Evolutionary conservation across 2,113 vertebrate species (phyloP), one percentile per base, ranked within the genome.

Genomic region (Hippocampus barbouri): DNA sequence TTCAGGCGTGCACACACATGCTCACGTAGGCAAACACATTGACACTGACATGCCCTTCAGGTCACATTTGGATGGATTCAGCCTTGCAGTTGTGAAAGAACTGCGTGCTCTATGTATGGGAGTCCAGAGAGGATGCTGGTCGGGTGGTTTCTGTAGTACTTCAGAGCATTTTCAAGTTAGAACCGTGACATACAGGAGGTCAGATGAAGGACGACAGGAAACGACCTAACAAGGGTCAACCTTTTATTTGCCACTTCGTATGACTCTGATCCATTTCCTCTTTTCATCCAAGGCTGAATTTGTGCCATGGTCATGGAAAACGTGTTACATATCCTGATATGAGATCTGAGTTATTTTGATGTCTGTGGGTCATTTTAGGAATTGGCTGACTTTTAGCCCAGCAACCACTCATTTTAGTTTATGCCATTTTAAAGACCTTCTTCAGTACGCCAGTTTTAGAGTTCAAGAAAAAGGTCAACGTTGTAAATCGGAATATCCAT

Each of bases 221-320:
- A 72, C 73, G 63, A 78, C 65, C 78, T 65, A 62, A 65, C 53
- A 68, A 51, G 64, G 62, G 76, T 59, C 72, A 79, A 79, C 68
- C 10, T 74, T 74, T 69, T 69, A 66, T 66, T 47, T 14, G 41
- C 64, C 64, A 66, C 76, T 65, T 70, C 41, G 73, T 72, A 49
- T 69, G 79, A 64, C 73, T 78, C 68, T 68, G 73, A 68, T 73
- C 82, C 74, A 73, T 85, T 88, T 89, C 77, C 84, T 84, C 83
- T 80, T 83, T 82, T 77, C 59, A 59, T 65, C 21, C 53, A 21
- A 8, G 72, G 57, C 59, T 45, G 34, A 45, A 20, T 62, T 57
- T n/a, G 27, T 20, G 7, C 23, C 64, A 38, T 53, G 21, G 40
- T 23, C 30, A 43, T 65, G 43, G 23, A 53, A 38, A 53, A 2